phyloP scores from a whole-genome alignment of 2,113 vertebrate genomes.

The Ceuthmochares aereus region DNA sequence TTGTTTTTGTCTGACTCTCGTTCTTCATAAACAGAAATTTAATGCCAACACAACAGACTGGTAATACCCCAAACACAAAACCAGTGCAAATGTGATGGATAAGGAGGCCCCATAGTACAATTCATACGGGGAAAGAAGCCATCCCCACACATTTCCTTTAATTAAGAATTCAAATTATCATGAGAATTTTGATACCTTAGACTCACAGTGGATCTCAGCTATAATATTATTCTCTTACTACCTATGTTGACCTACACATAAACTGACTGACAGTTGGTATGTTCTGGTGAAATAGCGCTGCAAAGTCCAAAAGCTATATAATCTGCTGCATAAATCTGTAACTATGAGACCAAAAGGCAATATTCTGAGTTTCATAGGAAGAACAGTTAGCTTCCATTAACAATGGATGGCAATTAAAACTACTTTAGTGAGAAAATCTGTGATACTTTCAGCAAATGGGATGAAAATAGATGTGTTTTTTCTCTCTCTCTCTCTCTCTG shows the following conservation, averaged over 20 bases:
- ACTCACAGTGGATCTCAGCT: neutral
- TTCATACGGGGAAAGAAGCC: neutral
- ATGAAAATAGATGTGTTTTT: neutral
- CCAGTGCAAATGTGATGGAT: neutral
- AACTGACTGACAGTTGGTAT: neutral
- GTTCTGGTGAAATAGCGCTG: neutral
- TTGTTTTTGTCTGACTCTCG: neutral
- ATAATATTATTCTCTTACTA: neutral
- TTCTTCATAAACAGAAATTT: neutral
- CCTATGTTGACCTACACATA: neutral
- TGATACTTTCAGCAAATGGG: neutral
- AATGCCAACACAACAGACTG: neutral
- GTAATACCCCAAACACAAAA: constrained; percentile 13
- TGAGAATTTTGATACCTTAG: neutral
- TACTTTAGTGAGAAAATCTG: neutral
- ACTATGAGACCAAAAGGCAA: neutral
- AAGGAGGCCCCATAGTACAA: neutral
- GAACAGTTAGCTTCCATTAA: neutral
- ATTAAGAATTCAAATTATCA: neutral
- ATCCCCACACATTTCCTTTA: constrained; percentile 1
- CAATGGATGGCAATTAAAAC: neutral
- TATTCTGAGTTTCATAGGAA: neutral
- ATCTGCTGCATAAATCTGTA: constrained; percentile 23
- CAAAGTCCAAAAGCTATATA: neutral
- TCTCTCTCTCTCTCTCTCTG: neutral